A percentile compares a stretch with the other conserved stretches of the same genome.
phyloP scores from a whole-genome alignment of 1,140 invertebrate genomes.

The Bombyx mori region ASM3026992v2 NC_085111.1:5165001-5165500 shows the following conservation, averaged over 20 bases:
- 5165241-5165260: conserved; percentile 47
- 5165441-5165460: too few species aligned
- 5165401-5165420: not conserved
- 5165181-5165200: conserved; percentile 10
- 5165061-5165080: conserved; percentile 26
- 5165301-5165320: conserved; percentile 21
- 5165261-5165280: conserved; percentile 40
- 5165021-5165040: conserved; percentile 13
- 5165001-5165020: too few species aligned
- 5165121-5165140: conserved; percentile 31
- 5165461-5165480: too few species aligned
- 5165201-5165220: not conserved
- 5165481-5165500: too few species aligned
- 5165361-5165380: not conserved
- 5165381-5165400: not conserved
- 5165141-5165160: conserved; percentile 23
- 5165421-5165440: too few species aligned
- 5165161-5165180: conserved; percentile 8
- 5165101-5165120: conserved; percentile 37
- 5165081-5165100: conserved; percentile 39
- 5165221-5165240: conserved; percentile 25
- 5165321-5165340: conserved; percentile 11
- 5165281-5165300: conserved; percentile 41
- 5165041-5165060: conserved; percentile 18
- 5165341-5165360: not conserved